Base-by-base conservation (phyloP, 2,113 vertebrate genomes). In the Neopipo cinnamomea region DNA sequence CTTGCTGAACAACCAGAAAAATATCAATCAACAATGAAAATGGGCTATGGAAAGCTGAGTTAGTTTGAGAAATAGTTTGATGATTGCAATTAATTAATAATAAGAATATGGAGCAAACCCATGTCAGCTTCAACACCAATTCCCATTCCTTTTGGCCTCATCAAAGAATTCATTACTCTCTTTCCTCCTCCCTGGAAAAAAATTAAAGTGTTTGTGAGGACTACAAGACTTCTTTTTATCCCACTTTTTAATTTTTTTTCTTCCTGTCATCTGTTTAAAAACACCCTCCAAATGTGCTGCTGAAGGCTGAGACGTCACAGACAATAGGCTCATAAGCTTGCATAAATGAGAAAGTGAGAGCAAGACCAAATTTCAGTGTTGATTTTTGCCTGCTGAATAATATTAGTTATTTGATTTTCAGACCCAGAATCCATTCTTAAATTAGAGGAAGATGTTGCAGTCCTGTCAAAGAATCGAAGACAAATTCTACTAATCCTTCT, bases 401-500 rank as follows among this genome's bases (percentile, higher is more conserved):
- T 93, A 91, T 72, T 74, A 85, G 67, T 90, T 88, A 93, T 96
- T 96, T 89, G 85, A 74, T 92, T 92, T 71, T 81, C 83, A 89
- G 62, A 63, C 53, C 37, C 37, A 85, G 75, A 81, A 89, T 97
- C 61, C 81, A 81, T 67, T 76, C 65, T 89, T 94, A 94, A 92
- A 73, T 91, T 89, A 86, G 85, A 85, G n/a, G 52, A 89, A 85
- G 76, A 52, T 91, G 94, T 85, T 91, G 59, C 65, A 59, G 79
- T 75, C 42, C 71, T 2, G 8, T 91, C 86, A 79, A 93, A 96
- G 91, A 93, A 84, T 77, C 7, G 52, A 89, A 93, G 84, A 92
- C 86, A 95, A 92, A 72, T 81, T 90, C 88, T 91, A 80, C 83
- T 97, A 84, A 71, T 84, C 91, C 92, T 92, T 95, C 41, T 75